Conservation (phyloP, 2,797 vertebrate genomes). For the Margarornis squamiger region DNA sequence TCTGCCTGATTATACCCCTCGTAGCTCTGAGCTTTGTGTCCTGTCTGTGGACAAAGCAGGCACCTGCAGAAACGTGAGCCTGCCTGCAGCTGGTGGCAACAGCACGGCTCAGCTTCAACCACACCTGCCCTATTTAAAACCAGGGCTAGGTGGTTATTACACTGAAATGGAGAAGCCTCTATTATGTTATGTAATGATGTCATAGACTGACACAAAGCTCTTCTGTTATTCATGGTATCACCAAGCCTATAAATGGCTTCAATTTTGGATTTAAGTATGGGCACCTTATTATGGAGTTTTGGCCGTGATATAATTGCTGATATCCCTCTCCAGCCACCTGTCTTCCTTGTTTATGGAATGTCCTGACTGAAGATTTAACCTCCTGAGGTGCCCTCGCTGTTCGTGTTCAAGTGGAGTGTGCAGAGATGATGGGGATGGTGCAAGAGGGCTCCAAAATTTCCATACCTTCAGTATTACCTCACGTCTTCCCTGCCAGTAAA, state of each 20-base stretch:
- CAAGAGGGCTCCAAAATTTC: not conserved
- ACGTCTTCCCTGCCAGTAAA: not conserved
- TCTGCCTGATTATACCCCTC: not conserved
- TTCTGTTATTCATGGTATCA: not conserved
- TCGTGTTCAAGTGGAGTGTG: not conserved
- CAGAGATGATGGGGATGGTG: not conserved
- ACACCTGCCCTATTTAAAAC: not conserved
- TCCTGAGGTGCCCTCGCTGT: not conserved
- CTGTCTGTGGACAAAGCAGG: not conserved
- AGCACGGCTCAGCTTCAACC: not conserved
- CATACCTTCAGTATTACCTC: fast-evolving
- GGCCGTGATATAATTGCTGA: not conserved
- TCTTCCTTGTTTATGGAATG: not conserved
- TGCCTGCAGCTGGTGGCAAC: not conserved
- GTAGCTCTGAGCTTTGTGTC: not conserved
- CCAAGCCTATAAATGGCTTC: not conserved
- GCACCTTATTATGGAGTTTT: not conserved
- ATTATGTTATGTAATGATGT: not conserved
- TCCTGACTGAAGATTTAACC: not conserved
- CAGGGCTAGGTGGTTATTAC: not conserved
- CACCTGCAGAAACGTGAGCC: conserved; percentile 8
- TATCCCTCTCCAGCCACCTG: not conserved
- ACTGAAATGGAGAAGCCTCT: not conserved
- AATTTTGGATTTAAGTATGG: not conserved
- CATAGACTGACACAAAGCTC: not conserved